Base-by-base conservation (phyloP, 2,888 invertebrate species). In the Dryobotodes eremita region DNA sequence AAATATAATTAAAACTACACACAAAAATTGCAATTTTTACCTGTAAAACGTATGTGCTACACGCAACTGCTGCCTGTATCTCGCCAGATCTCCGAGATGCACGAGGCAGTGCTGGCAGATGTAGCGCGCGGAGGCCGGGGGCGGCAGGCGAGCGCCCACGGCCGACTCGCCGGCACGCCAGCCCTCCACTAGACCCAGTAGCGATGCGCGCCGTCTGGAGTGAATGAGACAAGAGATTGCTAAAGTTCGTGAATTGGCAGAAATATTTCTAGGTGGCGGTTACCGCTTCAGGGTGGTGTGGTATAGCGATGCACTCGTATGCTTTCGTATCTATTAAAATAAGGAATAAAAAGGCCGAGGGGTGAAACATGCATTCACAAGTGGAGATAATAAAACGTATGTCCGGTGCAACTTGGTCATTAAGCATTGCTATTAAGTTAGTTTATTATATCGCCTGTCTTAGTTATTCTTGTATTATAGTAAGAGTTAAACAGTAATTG, bases 71-170 rank as follows among this genome's bases (percentile, higher is more conserved):
- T 98, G 98, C 83, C 98, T 97, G 92, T 99, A 99, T 15, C 99
- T 97, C 46, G 99, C 98, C 88, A 99, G 97, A 92, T 99, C 99
- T 0, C 99, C 99, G 78, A 99, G 97, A 93, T 99, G 99, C 77
- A 99, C 98, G 79, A 99, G 97, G 94, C 99, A 99, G 94, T 99
- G 98, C 92, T 99, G 99, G 93, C 98, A 98, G 89, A 98, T 98
- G 95, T 99, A 99, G 80, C 98, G 97, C 92, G 98, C 98, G 17
- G 98, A 98, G 62, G 98, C 97, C 76, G 97, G 97, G 83, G 98
- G 97, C 84, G 98, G 97, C 68, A 96, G 92, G 62, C 88, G 91
- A 71, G 86, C 91, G 26, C 86, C 91, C 71, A 75, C 88, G 42
- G 78, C 88, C 53, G 77, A 84, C 59, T 89, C 92, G 17, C 93